Conservation (phyloP, 2,888 invertebrate genomes). For the Stratiomys singularior region DNA sequence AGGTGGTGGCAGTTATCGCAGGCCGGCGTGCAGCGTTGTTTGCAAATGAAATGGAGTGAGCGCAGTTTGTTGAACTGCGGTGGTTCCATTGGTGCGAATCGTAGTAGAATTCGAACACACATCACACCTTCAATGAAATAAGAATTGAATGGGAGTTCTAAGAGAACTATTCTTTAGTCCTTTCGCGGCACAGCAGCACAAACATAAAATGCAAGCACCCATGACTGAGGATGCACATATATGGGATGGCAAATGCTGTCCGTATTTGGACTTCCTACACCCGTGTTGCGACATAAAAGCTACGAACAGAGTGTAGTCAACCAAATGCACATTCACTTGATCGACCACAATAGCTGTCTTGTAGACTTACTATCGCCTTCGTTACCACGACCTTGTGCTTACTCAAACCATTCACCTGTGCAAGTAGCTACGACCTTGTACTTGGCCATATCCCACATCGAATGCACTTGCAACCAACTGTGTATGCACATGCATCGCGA, state of each 20-base stretch:
- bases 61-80: conserved; percentile 24
- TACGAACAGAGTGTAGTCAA: background rate
- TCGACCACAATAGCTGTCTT: background rate
- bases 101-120: too few relatives aligned
- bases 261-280: background rate
- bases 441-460: conserved; percentile 5
- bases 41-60: background rate
- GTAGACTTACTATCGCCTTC: background rate
- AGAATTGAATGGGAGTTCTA: too few relatives aligned
- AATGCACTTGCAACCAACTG: background rate
- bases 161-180: too few relatives aligned
- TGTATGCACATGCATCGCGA: background rate
- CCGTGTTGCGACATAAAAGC: too few relatives aligned
- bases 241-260: too few relatives aligned
- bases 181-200: too few relatives aligned
- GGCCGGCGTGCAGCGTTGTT: background rate
- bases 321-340: background rate
- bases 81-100: background rate
- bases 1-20: background rate
- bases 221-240: too few relatives aligned
- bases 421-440: conserved; percentile 11
- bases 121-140: too few relatives aligned
- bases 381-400: background rate
- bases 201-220: too few relatives aligned
- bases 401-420: background rate